These are phyloP conservation scores for Phymorhynchus buccinoides DNA, from an alignment of 1,140 invertebrate species.

Conservation along the genomic window DNA sequence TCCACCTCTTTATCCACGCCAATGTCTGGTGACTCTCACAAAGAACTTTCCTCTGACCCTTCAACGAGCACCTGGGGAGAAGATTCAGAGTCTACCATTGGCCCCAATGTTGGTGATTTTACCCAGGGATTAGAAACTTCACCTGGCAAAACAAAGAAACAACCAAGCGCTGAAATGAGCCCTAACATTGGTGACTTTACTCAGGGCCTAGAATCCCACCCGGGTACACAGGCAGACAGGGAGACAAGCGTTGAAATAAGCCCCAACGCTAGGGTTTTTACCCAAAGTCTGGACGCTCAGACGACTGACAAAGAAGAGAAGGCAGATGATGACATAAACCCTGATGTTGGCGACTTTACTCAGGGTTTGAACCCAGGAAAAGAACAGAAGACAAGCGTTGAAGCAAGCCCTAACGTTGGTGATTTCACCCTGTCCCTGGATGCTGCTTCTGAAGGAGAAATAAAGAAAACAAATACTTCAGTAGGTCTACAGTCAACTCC, in stretches of 20 bases:
- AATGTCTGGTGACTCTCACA: background rate
- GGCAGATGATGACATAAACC: background rate
- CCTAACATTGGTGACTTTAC: constrained; percentile 3
- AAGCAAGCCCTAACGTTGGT: background rate
- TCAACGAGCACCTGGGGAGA: constrained; percentile 17
- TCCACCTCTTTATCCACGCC: background rate
- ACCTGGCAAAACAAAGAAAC: no score
- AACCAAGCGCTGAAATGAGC: no score
- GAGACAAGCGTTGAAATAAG: no score
- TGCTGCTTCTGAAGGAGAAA: no score
- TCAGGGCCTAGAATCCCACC: background rate
- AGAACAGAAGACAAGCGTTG: no score
- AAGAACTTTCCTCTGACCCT: background rate
- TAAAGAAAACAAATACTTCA: no score
- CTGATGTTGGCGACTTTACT: no score
- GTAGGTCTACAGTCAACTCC: no score
- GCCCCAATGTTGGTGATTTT: background rate
- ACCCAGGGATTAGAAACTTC: background rate
- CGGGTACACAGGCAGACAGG: background rate
- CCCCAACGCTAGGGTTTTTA: no score
- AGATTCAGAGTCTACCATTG: background rate
- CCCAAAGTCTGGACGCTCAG: no score
- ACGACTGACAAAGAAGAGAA: no score
- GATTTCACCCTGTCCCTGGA: background rate
- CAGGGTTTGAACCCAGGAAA: background rate